Base-by-base conservation (phyloP, 2,888 invertebrate genomes). In the Schrankia costaestrigalis region DNA sequence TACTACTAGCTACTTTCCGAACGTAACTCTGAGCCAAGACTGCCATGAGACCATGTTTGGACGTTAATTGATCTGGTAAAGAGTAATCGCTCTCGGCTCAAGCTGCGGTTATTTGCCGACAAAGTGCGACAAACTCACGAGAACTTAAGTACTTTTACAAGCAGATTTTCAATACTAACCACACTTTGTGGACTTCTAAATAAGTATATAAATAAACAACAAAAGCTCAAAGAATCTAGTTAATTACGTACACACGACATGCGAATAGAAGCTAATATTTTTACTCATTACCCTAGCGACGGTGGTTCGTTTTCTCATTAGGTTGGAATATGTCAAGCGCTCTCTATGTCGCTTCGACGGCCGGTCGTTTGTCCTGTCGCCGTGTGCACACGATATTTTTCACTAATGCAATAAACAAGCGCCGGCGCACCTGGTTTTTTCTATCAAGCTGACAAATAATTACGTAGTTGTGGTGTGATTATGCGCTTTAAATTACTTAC, bases 301-400 rank as follows among this genome's bases (percentile, higher is more conserved):
- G 56, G 67, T 64, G 57, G 57, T 60, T 37, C 54, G 52, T 56
- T 37, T 54, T 63, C 76, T 78, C 78, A 79, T 80, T 78, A 79
- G 64, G 70, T 63, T 59, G 53, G 71, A 56, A 72, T 75, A 72
- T 76, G 76, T 78, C 79, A 71, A 63, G 42, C 58, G 59, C 55
- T 58, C 71, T 65, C 67, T 65, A 60, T 56, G 68, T 63, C 46
- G 58, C 57, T 62, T 53, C 63, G 66, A 62, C 67, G 62, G 65
- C 51, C 64, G 61, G 63, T 70, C 75, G 75, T 77, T 78, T 77
- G 76, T 76, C 66, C 69, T 71, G 74, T 71, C 72, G 63, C 68
- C 66, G 66, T 67, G 51, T 69, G 75, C 63, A 66, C 56, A 37
- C 53, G 63, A 63, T 73, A 74, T 77, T 73, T 74, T 73, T 73